phyloP scores from a whole-genome alignment of 2,797 vertebrate species.

The Pelochelys cantorii region DNA sequence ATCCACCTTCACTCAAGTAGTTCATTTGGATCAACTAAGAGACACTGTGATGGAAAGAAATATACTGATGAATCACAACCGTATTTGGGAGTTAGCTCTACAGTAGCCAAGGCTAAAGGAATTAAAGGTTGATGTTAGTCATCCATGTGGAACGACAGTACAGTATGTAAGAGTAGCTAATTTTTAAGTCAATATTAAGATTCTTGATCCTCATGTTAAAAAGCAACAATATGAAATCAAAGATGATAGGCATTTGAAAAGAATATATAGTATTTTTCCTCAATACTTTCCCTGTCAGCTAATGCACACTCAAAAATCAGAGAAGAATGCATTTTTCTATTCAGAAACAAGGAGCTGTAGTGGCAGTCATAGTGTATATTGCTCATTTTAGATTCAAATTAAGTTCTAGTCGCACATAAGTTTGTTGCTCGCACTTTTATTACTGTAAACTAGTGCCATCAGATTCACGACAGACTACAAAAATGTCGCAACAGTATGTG shows the following conservation, averaged over 20 bases:
- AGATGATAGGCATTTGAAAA: not conserved
- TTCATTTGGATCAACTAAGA: not conserved
- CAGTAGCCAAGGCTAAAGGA: not conserved
- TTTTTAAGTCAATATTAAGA: not conserved
- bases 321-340: not conserved
- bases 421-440: not conserved
- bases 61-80: not conserved
- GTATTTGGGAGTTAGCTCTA: not conserved
- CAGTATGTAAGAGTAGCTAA: rapidly evolving
- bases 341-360: not conserved
- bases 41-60: not conserved
- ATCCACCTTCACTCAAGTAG: not conserved
- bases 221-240: not conserved
- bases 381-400: not conserved
- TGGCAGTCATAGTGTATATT: not conserved
- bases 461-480: not conserved
- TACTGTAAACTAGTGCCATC: not conserved
- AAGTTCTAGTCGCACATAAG: not conserved
- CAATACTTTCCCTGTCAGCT: not conserved
- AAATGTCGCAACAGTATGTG: not conserved
- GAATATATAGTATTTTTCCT: not conserved
- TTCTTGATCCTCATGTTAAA: not conserved
- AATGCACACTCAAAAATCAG: not conserved
- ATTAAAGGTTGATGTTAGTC: not conserved
- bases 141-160: not conserved